Base-by-base conservation (phyloP, 2,888 invertebrate species). In the Drosophila kambysellisi region DNA sequence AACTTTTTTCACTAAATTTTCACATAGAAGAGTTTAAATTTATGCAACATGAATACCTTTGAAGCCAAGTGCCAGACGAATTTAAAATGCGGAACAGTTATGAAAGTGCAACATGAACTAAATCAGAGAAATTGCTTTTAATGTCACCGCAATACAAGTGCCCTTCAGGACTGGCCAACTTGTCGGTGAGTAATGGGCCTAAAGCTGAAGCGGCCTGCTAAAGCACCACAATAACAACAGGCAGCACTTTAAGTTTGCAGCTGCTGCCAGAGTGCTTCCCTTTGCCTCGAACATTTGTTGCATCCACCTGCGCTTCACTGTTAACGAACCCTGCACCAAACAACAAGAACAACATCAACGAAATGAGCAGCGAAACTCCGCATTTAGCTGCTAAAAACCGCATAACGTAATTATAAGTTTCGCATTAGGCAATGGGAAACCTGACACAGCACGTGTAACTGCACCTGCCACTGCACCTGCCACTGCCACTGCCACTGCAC, bases 351-450 rank as follows among this genome's bases (percentile, higher is more conserved):
- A 65, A 56, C 30, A 33, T 39, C 33, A 70, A 63, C 51, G 39
- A 15, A 52, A 58, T 33, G 65, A 57, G 29, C 58, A 69, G 51
- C 54, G 52, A 72, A 37, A 62, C 64, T 65, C 58, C 66, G 71
- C 78, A 76, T 86, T 88, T 83, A 74, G 79, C 74, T 86, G 86
- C 76, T 82, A 76, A 86, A 82, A 83, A 86, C 68, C 57, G 72
- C 86, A 77, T 86, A 83, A 81, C 78, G 74, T 82, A 86, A 86
- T 86, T 86, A 86, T 74, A 74, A 73, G 78, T 46, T 66, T 83
- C 70, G 81, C 82, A 82, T 86, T 87, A 71, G 81, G 72, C 62
- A 60, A 60, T 25, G 43, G 65, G 50, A 71, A 60, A 60, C 61
- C 48, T 62, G 60, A 59, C 30, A 70, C 59, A 37, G 17, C 20